These are phyloP conservation scores for Hypomecis punctinalis DNA, from an alignment of 2,888 invertebrate genomes.

Conservation along the genomic window DNA sequence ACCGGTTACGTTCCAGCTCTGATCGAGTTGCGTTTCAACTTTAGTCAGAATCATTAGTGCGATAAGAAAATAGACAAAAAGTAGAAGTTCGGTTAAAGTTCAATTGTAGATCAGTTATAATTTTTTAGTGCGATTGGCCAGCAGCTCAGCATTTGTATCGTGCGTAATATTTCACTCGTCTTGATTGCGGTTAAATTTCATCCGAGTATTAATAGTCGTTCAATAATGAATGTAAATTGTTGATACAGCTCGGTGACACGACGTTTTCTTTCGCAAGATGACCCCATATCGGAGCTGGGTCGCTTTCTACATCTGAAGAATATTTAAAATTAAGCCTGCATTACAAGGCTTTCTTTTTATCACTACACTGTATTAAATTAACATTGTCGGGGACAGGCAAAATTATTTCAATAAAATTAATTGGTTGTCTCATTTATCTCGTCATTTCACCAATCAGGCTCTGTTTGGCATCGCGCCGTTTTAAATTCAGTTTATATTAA, in stretches of 20 bases:
- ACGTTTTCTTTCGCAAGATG: conserved; percentile 72
- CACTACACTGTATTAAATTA: conserved; percentile 37
- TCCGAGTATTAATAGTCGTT: conserved; percentile 3
- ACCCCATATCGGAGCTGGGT: conserved; percentile 63
- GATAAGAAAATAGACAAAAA: too few relatives aligned
- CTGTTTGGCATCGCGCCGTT: conserved; percentile 57
- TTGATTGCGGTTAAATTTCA: too few relatives aligned
- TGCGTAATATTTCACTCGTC: neutral
- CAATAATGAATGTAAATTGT: conserved; percentile 46
- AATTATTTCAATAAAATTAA: conserved; percentile 40
- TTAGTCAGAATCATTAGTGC: too few relatives aligned
- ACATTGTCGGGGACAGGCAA: conserved; percentile 34
- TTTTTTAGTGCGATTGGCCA: too few relatives aligned
- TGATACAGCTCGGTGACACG: conserved; percentile 57
- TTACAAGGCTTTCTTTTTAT: conserved; percentile 49
- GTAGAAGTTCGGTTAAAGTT: too few relatives aligned
- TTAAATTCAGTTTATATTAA: conserved; percentile 67
- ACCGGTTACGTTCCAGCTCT: too few relatives aligned
- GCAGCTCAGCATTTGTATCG: conserved; percentile 1
- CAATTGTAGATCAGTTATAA: too few relatives aligned
- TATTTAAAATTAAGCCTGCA: conserved; percentile 40
- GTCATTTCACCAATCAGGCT: conserved; percentile 58
- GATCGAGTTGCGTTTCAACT: too few relatives aligned
- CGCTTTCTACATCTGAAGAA: conserved; percentile 74
- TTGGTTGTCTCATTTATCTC: conserved; percentile 48